phyloP scores from a whole-genome alignment of 1,140 invertebrate genomes.

The Drosophila setifemur region DNA sequence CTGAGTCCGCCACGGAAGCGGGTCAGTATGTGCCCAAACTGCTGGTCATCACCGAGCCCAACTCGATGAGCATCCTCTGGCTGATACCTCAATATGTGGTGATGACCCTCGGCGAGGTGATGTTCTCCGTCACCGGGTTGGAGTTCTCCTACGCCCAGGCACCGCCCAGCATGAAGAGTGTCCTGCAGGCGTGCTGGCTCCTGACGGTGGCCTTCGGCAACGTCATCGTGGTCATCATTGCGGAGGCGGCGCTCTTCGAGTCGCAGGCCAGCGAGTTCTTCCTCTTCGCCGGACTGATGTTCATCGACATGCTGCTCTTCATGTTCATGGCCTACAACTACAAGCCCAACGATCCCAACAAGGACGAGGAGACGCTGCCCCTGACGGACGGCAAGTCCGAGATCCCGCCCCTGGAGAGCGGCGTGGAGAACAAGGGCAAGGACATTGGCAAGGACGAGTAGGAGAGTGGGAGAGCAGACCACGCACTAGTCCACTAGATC shows the following conservation, averaged over 20 bases:
- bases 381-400: conserved; percentile 37
- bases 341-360: conserved; percentile 81
- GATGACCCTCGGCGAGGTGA: conserved; percentile 93
- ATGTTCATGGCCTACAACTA: conserved; percentile 89
- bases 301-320: conserved; percentile 91
- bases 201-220: conserved; percentile 96
- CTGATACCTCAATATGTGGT: conserved; percentile 94
- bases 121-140: conserved; percentile 95
- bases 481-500: background rate
- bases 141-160: conserved; percentile 96
- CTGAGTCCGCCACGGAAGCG: conserved; percentile 4
- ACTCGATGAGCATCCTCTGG: conserved; percentile 91
- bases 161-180: conserved; percentile 95
- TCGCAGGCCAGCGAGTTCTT: conserved; percentile 90
- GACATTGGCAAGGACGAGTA: conserved; percentile 37
- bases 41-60: conserved; percentile 85
- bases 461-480: background rate
- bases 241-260: conserved; percentile 77
- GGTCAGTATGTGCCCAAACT: background rate
- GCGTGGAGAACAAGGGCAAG: conserved; percentile 64
- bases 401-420: conserved; percentile 32
- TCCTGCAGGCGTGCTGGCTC: conserved; percentile 94
- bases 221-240: conserved; percentile 88
- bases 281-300: conserved; percentile 93
- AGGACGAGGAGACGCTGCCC: conserved; percentile 32